Evolutionary conservation across 2,113 vertebrate species (phyloP).

Genomic region (Chroicocephalus ridibundus): DNA sequence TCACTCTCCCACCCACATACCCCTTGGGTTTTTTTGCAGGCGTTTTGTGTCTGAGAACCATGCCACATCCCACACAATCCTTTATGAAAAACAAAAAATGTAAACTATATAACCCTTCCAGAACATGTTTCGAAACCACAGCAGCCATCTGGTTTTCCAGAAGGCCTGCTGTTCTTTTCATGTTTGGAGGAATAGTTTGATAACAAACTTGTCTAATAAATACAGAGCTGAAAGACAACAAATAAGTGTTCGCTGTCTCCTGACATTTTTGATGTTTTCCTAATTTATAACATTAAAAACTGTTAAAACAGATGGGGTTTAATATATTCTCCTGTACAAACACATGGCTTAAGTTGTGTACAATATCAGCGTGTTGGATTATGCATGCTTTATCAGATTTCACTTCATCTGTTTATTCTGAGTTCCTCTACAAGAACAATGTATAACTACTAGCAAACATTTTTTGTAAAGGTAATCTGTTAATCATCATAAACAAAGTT

Average conservation of each 20-base stretch:
- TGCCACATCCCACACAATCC: constrained; percentile 36
- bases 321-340: constrained; percentile 79
- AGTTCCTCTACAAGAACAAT: not conserved
- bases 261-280: constrained; percentile 74
- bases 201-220: constrained; percentile 80
- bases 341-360: constrained; percentile 73
- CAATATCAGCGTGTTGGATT: constrained; percentile 49
- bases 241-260: constrained; percentile 65
- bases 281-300: constrained; percentile 82
- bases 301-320: constrained; percentile 80
- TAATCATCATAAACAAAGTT: not conserved
- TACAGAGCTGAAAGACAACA: constrained; percentile 75
- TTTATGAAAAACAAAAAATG: constrained; percentile 51
- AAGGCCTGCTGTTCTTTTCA: constrained; percentile 81
- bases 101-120: constrained; percentile 60
- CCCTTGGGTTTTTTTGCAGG: not conserved
- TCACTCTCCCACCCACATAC: not conserved
- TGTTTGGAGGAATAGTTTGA: constrained; percentile 80
- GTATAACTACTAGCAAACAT: constrained; percentile 5
- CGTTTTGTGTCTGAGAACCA: constrained; percentile 19
- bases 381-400: constrained; percentile 61
- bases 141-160: constrained; percentile 81
- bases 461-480: constrained; percentile 13
- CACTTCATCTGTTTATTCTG: not conserved
- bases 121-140: constrained; percentile 63